phyloP scores from a whole-genome alignment of 1,140 invertebrate species.

The Danaus plexippus region DNA sequence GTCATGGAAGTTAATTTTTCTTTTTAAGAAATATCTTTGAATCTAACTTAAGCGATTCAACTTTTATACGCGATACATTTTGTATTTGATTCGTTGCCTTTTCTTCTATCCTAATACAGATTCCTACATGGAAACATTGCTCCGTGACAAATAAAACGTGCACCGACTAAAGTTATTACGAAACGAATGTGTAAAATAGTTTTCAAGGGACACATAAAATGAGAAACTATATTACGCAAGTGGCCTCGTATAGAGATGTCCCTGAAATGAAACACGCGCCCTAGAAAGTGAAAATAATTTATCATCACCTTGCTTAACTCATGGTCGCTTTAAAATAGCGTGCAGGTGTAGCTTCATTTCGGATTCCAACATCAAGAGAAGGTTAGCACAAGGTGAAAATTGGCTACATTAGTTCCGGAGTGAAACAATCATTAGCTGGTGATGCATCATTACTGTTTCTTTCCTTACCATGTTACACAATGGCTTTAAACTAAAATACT shows the following conservation, averaged over 20 bases:
- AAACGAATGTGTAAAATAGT: conserved; percentile 14
- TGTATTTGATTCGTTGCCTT: no score
- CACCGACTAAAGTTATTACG: neutral
- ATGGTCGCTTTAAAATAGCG: conserved; percentile 61
- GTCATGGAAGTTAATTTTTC: no score
- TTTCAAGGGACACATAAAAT: conserved; percentile 17
- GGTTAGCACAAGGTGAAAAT: conserved; percentile 10
- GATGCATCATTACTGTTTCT: no score
- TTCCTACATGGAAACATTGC: no score
- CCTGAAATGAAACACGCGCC: conserved; percentile 62
- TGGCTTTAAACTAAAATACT: no score
- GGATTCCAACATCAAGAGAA: conserved; percentile 19
- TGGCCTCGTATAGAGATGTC: conserved; percentile 39
- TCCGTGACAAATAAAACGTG: no score
- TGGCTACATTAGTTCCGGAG: neutral
- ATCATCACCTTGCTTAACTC: conserved; percentile 52
- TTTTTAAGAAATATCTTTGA: no score
- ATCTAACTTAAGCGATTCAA: no score
- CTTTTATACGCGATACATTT: no score
- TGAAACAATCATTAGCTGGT: no score
- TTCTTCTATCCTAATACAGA: no score
- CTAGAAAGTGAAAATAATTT: conserved; percentile 65
- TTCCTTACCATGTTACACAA: no score
- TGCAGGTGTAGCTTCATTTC: conserved; percentile 47
- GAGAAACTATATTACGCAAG: conserved; percentile 25